phyloP scores from a whole-genome alignment of 2,113 vertebrate species.

The Halichoerus grypus region DNA sequence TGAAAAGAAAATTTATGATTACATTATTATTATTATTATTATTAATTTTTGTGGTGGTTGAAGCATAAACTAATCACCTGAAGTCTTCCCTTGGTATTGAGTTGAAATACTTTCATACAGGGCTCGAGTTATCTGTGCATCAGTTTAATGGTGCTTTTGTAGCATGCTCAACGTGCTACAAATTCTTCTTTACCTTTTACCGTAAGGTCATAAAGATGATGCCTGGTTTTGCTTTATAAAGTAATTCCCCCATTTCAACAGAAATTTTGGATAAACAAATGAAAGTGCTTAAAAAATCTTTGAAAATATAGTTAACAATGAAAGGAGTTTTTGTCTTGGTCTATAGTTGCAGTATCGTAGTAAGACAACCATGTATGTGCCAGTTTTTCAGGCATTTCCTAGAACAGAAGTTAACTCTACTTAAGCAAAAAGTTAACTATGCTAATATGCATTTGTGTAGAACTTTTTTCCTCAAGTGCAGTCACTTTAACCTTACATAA shows the following conservation, averaged over 20 bases:
- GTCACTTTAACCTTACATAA: background rate
- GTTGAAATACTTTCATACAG: background rate
- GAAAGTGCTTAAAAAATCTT: background rate
- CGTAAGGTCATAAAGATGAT: background rate
- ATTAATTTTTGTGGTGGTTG: background rate
- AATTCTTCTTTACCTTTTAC: background rate
- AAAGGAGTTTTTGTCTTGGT: background rate
- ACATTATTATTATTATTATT: background rate
- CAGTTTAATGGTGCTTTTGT: background rate
- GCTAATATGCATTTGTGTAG: background rate
- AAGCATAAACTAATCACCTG: background rate
- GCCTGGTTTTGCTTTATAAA: background rate
- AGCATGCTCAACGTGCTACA: background rate
- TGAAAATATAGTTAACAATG: background rate
- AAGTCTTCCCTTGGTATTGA: background rate
- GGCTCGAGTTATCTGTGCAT: background rate
- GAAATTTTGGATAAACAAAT: slow-evolving; percentile 39
- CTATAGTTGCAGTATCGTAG: background rate
- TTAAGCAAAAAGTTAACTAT: background rate
- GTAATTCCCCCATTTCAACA: background rate
- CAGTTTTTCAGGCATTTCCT: background rate
- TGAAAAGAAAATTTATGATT: slow-evolving; percentile 40
- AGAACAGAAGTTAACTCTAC: background rate
- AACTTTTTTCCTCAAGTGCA: background rate
- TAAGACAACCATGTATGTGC: background rate